Percentiles rank a stretch among this genome's conserved stretches.
phyloP scores from a whole-genome alignment of 2,888 invertebrate genomes.

The Penaeus monodon region DNA sequence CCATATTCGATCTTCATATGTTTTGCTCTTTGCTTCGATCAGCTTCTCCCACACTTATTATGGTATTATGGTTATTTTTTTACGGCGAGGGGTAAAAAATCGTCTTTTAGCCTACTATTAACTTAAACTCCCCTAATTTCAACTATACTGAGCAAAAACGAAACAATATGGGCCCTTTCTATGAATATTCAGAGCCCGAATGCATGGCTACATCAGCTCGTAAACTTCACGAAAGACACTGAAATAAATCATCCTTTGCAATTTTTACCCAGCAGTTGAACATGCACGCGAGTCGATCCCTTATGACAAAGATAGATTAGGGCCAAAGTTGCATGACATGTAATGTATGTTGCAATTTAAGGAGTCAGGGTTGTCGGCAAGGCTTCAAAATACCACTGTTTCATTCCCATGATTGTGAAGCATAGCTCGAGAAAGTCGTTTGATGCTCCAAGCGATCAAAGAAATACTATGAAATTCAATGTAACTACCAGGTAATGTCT shows the following conservation, averaged over 20 bases:
- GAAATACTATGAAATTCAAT: not conserved
- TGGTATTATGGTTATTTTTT: too few relatives aligned
- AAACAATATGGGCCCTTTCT: not conserved
- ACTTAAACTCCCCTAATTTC: too few relatives aligned
- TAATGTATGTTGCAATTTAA: slow-evolving; percentile 43
- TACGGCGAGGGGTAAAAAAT: too few relatives aligned
- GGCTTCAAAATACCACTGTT: slow-evolving; percentile 22
- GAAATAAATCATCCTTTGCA: slow-evolving; percentile 38
- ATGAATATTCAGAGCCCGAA: slow-evolving; percentile 18
- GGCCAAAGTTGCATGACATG: slow-evolving; percentile 32
- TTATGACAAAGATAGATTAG: slow-evolving; percentile 38
- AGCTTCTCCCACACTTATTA: not conserved
- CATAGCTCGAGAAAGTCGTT: not conserved
- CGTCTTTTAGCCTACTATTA: too few relatives aligned
- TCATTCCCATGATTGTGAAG: slow-evolving; percentile 22
- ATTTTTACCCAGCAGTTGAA: slow-evolving; percentile 28
- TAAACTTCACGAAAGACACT: not conserved
- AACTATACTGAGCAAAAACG: too few relatives aligned
- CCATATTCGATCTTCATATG: too few relatives aligned
- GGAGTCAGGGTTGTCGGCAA: slow-evolving; percentile 31
- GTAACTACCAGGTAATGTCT: not conserved
- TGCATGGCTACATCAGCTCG: slow-evolving; percentile 8
- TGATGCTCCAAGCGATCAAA: slow-evolving; percentile 6
- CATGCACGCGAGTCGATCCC: slow-evolving; percentile 26
- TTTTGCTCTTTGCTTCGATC: slow-evolving; percentile 2